Conservation (phyloP, 2,797 vertebrate genomes). For the Mustela erminea region DNA sequence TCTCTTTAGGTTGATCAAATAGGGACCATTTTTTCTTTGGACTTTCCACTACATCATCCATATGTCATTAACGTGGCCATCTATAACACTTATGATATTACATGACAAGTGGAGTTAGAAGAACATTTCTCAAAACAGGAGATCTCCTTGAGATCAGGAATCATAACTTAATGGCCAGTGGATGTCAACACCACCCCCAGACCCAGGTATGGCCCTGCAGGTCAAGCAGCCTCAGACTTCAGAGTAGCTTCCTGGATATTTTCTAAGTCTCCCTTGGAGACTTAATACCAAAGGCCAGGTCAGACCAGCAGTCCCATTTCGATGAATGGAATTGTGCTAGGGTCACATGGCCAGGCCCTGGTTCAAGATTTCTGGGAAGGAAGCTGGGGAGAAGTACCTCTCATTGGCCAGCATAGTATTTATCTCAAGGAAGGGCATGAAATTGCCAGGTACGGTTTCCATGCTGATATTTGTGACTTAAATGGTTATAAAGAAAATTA, state of each 20-base stretch:
- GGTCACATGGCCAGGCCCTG: too few relatives aligned
- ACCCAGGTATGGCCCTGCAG: not conserved
- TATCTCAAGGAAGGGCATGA: not conserved
- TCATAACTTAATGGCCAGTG: not conserved
- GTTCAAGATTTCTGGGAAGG: not conserved
- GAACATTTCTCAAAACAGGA: not conserved
- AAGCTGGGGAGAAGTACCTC: not conserved
- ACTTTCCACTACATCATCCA: not conserved
- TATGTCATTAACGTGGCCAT: not conserved
- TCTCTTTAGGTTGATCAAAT: not conserved
- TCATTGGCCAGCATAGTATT: not conserved
- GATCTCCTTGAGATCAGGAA: not conserved
- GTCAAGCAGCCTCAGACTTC: not conserved
- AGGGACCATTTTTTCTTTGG: not conserved
- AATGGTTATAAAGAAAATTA: not conserved
- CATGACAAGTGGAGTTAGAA: not conserved
- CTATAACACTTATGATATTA: not conserved
- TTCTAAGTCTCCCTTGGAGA: not conserved
- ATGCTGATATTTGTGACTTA: not conserved
- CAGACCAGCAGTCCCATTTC: accelerated
- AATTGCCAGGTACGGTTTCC: not conserved
- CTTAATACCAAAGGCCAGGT: not conserved
- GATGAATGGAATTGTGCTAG: not conserved
- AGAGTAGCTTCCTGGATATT: not conserved
- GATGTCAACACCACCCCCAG: not conserved